Conservation (phyloP, 2,797 vertebrate species). For the Xyrichtys novacula region DNA sequence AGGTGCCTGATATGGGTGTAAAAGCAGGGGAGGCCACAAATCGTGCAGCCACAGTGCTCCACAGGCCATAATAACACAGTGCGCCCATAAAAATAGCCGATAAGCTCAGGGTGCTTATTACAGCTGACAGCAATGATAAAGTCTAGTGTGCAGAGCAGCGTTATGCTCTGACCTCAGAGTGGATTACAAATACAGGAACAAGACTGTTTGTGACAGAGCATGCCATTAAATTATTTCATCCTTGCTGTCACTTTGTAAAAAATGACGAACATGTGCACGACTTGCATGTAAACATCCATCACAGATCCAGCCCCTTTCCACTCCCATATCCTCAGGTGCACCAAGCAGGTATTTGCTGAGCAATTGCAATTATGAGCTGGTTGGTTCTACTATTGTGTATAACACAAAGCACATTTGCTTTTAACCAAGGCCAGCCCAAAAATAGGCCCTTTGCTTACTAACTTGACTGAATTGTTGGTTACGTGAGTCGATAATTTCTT, state of each 20-base stretch:
- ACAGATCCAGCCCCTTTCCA: slow-evolving; percentile 19
- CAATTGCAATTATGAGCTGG: slow-evolving; percentile 66
- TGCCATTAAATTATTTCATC: background rate
- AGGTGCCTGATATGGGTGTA: slow-evolving; percentile 67
- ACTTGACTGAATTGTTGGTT: slow-evolving; percentile 44
- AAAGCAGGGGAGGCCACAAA: slow-evolving; percentile 58
- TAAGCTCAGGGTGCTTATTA: slow-evolving; percentile 76
- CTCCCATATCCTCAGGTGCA: slow-evolving; percentile 59
- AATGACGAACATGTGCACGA: slow-evolving; percentile 4
- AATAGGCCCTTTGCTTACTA: slow-evolving; percentile 44
- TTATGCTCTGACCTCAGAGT: slow-evolving; percentile 9
- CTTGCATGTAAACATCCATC: slow-evolving; percentile 24
- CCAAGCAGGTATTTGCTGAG: slow-evolving; percentile 51
- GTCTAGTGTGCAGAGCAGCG: slow-evolving; percentile 9
- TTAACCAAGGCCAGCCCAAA: slow-evolving; percentile 35
- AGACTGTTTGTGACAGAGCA: background rate
- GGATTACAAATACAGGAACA: slow-evolving; percentile 7
- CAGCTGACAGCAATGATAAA: slow-evolving; percentile 50
- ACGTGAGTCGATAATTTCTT: slow-evolving; percentile 36
- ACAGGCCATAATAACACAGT: slow-evolving; percentile 70
- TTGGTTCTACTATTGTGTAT: slow-evolving; percentile 65
- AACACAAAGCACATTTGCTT: slow-evolving; percentile 62
- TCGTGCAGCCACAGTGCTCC: slow-evolving; percentile 49
- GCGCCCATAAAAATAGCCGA: slow-evolving; percentile 64
- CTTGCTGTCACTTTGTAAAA: slow-evolving; percentile 5